A percentile compares a stretch with the other conserved stretches of the same genome.
Conservation (phyloP, 2,888 invertebrate species). For the Danaus chrysippus region DNA sequence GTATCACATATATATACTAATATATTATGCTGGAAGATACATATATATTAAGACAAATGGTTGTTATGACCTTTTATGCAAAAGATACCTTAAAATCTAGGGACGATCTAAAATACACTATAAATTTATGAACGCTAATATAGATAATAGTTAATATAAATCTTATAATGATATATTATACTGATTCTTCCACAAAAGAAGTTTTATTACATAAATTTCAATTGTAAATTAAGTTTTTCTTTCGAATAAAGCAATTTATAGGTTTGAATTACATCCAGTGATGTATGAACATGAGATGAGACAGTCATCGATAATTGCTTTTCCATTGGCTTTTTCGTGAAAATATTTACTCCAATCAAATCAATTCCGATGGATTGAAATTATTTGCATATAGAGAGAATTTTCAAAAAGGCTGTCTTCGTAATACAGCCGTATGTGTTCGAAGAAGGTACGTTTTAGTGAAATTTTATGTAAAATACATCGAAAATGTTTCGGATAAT, state of each 20-base stretch:
- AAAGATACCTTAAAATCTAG: too few relatives aligned
- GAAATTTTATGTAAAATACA: conserved; percentile 20
- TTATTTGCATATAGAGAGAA: conserved; percentile 70
- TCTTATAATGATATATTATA: too few relatives aligned
- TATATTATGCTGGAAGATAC: background rate
- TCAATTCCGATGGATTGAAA: conserved; percentile 54
- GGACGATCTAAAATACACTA: too few relatives aligned
- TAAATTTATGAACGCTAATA: too few relatives aligned
- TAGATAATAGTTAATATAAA: too few relatives aligned
- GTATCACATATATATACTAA: conserved; percentile 3
- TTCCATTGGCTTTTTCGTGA: conserved; percentile 49
- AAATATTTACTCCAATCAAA: conserved; percentile 52
- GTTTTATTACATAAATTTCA: background rate
- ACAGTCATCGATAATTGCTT: conserved; percentile 57
- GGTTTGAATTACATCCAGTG: conserved; percentile 1
- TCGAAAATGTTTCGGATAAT: conserved; percentile 18
- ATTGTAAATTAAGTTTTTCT: background rate
- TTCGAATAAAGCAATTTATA: background rate
- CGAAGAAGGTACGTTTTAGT: conserved; percentile 6
- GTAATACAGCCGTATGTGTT: conserved; percentile 16
- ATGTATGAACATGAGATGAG: conserved; percentile 9
- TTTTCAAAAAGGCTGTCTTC: conserved; percentile 24
- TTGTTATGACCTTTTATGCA: background rate
- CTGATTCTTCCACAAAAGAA: too few relatives aligned
- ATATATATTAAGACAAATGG: background rate